Base-by-base conservation (phyloP, 1,140 invertebrate genomes). In the Ditylenchus dipsaci region DNA sequence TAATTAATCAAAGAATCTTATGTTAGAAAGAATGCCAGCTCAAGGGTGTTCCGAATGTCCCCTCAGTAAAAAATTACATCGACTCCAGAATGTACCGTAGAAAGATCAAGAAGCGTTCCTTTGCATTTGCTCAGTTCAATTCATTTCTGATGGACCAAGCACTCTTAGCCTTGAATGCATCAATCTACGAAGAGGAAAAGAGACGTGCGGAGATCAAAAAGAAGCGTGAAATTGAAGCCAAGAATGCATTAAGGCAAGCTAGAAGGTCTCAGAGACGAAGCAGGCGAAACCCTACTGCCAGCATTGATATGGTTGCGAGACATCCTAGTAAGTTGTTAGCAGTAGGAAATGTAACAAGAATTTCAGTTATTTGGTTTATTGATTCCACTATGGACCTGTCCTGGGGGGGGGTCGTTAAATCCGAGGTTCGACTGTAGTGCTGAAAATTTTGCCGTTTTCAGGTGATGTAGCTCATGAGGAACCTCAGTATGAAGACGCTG, bases 51-150 rank as follows among this genome's bases (percentile, higher is more conserved):
- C n/a, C 67, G 17, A 70, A 70, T 38, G 29, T 69, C 26, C 30
- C 21, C 1, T 60, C 68, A 1, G 27, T 70, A 13, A 70, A 70
- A 59, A 29, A 43, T 1, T 70, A 67, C 53, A 70, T 70, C 15
- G 60, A 70, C n/a, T 53, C 68, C n/a, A 64, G 53, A 26, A 68
- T 70, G 29, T 70, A 38, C 23, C 53, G 49, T n/a, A 64, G 68
- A 49, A 38, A 59, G 5, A 26, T 70, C 33, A 66, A 68, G 19
- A 66, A 75, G 59, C 59, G 68, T 19, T 59, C 63, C 15, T 43
- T 62, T 33, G 53, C 63, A n/a, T 62, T 75, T n/a, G 73, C 60
- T 38, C 73, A 62, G 19, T 65, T 75, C 27, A 75, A 75, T 60
- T 23, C 42, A 21, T 59, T 27, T 30, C 56, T 74, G 1, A 59